Evolutionary conservation across 2,888 invertebrate species (phyloP), one percentile per base, ranked within the genome.

Genomic region (Melanostoma mellinum): DNA sequence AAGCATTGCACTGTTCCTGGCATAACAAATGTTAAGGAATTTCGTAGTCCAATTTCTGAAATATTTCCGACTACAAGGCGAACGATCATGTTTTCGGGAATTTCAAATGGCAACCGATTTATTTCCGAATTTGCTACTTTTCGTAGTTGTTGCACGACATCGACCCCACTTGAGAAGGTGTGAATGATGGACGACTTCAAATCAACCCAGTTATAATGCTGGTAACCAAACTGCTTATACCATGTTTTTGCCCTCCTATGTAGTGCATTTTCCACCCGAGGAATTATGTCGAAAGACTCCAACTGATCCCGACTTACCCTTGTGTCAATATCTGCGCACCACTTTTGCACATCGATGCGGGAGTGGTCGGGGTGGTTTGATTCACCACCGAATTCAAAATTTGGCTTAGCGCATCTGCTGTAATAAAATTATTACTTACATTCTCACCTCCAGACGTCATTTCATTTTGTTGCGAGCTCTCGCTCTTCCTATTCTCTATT

Each of bases 101-200:
- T 63, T 20, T 80, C 63, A 35, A 80, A 69, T 36, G 80, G 74
- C 30, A 80, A 8, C 32, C 65, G 60, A 38, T 80, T 80, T 44
- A 56, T 56, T 38, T 67, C 65, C 8, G 46, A 56, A 50, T 85
- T 78, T 32, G 74, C 77, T 55, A 85, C 85, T 38, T 44, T 75
- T 44, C 80, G 63, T 36, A 80, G 56, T 65, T 86, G 77, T 9
- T 53, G 58, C 50, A 80, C 67, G 32, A 85, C 58, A 30, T 86
- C 78, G 44, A 71, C 33, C 46, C 80, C 74, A 55, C 58, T 85
- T 4, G 79, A 71, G 61, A 84, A 77, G 5, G 68, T 46, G 48
- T 79, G 72, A n/a, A 81, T 60, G 53, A 84, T 74, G 3, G 84
- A 84, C 55, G 82, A 79, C 30, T 63, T 80, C 53, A 86, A 65